Evolutionary conservation across 2,113 vertebrate genomes (phyloP).

Genomic region (Etheostoma spectabile): DNA sequence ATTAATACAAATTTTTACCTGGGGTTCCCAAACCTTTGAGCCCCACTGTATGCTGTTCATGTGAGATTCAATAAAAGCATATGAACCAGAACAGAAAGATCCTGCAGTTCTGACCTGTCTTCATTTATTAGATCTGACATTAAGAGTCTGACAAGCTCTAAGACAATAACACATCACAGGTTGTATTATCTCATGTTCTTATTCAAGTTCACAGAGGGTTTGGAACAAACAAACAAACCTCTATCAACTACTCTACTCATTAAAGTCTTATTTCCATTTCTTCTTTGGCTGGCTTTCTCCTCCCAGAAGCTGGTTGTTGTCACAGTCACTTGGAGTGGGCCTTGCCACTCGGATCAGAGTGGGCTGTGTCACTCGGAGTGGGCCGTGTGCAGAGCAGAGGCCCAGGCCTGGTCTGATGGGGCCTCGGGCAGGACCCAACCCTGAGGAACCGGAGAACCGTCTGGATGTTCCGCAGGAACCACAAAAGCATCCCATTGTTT

Average conservation of each 20-base stretch:
- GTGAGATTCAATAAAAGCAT: no score
- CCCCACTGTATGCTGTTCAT: no score
- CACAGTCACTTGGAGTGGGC: conserved; percentile 7
- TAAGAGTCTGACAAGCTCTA: background rate
- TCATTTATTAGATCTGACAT: no score
- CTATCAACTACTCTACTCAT: no score
- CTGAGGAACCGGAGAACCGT: conserved; percentile 88
- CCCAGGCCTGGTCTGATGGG: conserved; percentile 90
- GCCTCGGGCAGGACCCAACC: conserved; percentile 90
- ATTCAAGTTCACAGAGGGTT: background rate
- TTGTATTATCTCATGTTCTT: no score
- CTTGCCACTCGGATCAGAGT: conserved; percentile 39
- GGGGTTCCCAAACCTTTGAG: no score
- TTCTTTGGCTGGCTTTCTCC: background rate
- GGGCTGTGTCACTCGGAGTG: conserved; percentile 9
- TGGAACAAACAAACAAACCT: no score
- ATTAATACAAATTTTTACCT: no score
- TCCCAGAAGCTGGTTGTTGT: background rate
- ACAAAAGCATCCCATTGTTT: conserved; percentile 93
- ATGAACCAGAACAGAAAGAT: no score
- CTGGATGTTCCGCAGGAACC: conserved; percentile 88
- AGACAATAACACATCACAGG: background rate
- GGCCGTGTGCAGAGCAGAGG: conserved; percentile 83
- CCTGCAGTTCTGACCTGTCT: no score
- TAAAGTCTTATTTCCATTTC: no score